Evolutionary conservation across 2,113 vertebrate genomes (phyloP), one percentile per base, ranked within the genome.

Genomic region (Elephantulus edwardii): DNA sequence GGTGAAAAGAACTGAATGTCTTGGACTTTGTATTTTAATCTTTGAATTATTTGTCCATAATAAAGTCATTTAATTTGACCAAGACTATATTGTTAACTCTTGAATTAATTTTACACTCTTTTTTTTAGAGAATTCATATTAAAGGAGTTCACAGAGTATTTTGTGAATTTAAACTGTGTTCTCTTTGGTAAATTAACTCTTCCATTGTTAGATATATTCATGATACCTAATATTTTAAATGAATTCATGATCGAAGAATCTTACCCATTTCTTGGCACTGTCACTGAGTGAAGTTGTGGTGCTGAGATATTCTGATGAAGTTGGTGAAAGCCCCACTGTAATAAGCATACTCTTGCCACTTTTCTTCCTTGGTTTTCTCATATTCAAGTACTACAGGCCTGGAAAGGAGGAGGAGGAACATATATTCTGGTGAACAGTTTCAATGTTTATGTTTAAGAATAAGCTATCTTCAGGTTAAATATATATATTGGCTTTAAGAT

Each of bases 41-140:
- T 94, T 91, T 91, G 81, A 95, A 84, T 81, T 89, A 60, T 44
- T 84, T 68, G 81, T 52, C 89, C 87, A 44, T 92, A 95, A 94
- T 84, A 87, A 92, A 84, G 81, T 80, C 56, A n/a, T 80, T 77
- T 82, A 68, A 91, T 93, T 94, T 89, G 68, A 90, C 76, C 40
- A 91, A 89, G 79, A 40, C 60, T 90, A 8, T 83, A 48, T 40
- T 66, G 20, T 38, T 30, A 74, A 83, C 42, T 76, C 93, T 77
- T 71, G 13, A 92, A 83, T 93, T 95, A 70, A 48, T 14, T 88
- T 77, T 86, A 8, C 46, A 40, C 20, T 71, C 40, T 71, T 91
- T 83, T 56, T 71, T 91, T 83, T 56, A 75, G 48, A 86, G 35
- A 86, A 38, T 89, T 92, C 8, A 75, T 81, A 81, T 84, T 88